Evolutionary conservation across 2,888 invertebrate genomes (phyloP).

Genomic region (Perizoma flavofasciatum): DNA sequence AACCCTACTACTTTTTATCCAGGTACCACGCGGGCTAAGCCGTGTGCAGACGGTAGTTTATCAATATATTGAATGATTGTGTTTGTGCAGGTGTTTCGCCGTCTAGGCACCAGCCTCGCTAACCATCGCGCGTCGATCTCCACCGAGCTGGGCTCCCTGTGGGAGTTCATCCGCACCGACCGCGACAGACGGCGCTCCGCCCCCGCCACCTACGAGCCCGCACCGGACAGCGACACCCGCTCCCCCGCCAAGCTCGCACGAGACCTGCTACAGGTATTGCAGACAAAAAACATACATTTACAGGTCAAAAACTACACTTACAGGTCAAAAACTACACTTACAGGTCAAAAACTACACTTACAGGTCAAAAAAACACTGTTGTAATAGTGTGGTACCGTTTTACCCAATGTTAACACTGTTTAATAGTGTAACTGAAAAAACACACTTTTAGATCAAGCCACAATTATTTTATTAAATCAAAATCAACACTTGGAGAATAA

Average conservation of each 20-base stretch:
- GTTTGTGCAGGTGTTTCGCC: conserved; percentile 69
- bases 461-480: too few species aligned
- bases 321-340: background rate
- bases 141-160: conserved; percentile 73
- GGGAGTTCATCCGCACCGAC: conserved; percentile 73
- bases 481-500: too few species aligned
- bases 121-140: conserved; percentile 75
- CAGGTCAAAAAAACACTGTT: too few species aligned
- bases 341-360: too few species aligned
- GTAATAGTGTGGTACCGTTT: too few species aligned
- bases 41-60: too few species aligned
- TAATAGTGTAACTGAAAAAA: too few species aligned
- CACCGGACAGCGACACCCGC: conserved; percentile 57
- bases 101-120: conserved; percentile 71
- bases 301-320: background rate
- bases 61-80: background rate
- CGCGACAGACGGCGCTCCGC: conserved; percentile 67
- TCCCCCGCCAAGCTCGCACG: conserved; percentile 71
- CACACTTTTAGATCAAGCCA: too few species aligned
- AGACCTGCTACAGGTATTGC: conserved; percentile 68
- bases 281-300: background rate
- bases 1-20: too few species aligned
- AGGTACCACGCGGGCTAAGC: too few species aligned
- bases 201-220: conserved; percentile 60
- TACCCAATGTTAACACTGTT: too few species aligned